Conservation (phyloP, 2,113 vertebrate genomes). For the Picathartes gymnocephalus region DNA sequence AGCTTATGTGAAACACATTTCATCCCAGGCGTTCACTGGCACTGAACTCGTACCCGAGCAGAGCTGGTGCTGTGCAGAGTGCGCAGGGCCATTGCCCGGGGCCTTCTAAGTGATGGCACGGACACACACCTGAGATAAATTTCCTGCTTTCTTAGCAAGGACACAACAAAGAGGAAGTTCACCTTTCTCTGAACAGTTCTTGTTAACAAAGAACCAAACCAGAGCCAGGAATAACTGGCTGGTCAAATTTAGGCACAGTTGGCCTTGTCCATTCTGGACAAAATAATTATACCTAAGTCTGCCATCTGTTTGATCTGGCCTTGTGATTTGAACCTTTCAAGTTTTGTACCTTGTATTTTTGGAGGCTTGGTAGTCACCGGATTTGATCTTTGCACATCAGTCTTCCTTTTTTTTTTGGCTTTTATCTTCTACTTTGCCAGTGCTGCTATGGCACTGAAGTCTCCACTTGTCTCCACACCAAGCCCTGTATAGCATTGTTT, state of each 20-base stretch:
- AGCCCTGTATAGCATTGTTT: background rate
- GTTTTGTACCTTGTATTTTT: background rate
- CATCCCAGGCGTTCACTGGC: background rate
- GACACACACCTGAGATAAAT: background rate
- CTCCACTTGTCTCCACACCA: background rate
- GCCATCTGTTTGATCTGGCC: background rate
- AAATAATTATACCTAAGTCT: background rate
- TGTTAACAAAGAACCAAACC: background rate
- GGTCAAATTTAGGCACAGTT: background rate
- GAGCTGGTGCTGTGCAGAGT: background rate
- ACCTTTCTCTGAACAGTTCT: background rate
- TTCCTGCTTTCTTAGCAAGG: background rate
- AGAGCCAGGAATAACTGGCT: background rate
- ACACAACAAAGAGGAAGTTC: background rate
- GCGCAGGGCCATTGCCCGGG: fast-evolving
- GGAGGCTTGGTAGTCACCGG: background rate
- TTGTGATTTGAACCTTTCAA: background rate
- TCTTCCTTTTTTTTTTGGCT: background rate
- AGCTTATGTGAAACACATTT: background rate
- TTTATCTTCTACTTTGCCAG: background rate
- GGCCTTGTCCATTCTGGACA: background rate
- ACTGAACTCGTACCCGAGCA: background rate
- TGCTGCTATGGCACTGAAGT: background rate
- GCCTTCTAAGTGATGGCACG: background rate
- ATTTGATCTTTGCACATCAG: background rate